Evolutionary conservation across 2,888 invertebrate species (phyloP), one percentile per base, ranked within the genome.

Genomic region (Pseudococcus longispinus): DNA sequence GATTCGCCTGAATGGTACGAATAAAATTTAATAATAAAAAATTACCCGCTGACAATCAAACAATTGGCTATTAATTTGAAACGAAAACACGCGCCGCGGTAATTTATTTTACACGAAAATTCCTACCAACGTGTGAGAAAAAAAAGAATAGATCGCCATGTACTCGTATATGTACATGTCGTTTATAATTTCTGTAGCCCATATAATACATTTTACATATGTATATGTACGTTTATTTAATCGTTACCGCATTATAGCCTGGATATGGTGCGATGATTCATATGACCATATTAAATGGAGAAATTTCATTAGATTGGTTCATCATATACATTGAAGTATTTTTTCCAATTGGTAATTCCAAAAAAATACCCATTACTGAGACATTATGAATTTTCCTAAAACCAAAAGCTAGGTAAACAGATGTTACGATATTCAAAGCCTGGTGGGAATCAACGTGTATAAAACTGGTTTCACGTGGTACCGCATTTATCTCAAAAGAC

Each of bases 11-110:
- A 70, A 70, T 70, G 70, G 70, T 18, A 18, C 70, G 70, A 29
- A 70, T 70, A 26, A 70, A 70, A 70, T 70, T 70, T 70, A 70
- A 70, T 70, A 80, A 80, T 80, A 80, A 80, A 80, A 80, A 80
- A 80, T 80, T 80, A 42, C 77, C 77, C 77, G 42, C 77, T 80
- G 77, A 80, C 77, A 80, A 42, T 80, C 37, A 42, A 42, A 80
- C 77, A 80, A 80, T 80, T 80, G 77, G 32, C 20, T 42, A 42
- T 80, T 74, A 80, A 80, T 80, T 80, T 42, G 26, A 80, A 80
- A 70, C 70, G 70, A 70, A 82, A 82, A 82, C 42, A 82, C 44
- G 44, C 20, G 42, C 42, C 82, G 82, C 18, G 42, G 44, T 82
- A 42, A 51, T 83, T 46, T 44, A 83, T 42, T 83, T 83, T 83